Conservation (phyloP, 2,797 vertebrate species). For the Avahi laniger region DNA sequence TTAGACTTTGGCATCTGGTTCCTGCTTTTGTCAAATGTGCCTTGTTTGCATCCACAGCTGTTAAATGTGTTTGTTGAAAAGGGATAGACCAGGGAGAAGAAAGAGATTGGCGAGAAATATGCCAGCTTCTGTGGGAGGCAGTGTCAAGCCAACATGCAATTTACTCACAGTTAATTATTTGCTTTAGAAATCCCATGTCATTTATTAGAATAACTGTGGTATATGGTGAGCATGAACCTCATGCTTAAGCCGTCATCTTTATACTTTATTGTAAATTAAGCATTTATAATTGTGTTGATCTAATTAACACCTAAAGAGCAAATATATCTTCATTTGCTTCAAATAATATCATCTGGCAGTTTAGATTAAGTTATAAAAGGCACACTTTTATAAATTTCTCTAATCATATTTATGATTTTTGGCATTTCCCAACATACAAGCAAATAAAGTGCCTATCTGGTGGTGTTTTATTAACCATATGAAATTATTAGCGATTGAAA, state of each 20-base stretch:
- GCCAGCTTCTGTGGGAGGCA: constrained; percentile 64
- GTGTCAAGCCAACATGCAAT: constrained; percentile 71
- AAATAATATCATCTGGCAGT: constrained; percentile 17
- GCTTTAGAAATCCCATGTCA: constrained; percentile 74
- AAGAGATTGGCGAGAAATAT: constrained; percentile 55
- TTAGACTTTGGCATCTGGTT: constrained; percentile 84
- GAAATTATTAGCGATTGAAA: not conserved
- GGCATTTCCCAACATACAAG: not conserved
- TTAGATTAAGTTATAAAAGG: constrained; percentile 29
- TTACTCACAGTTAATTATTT: constrained; percentile 77
- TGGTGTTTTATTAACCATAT: not conserved
- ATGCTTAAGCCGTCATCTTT: constrained; percentile 10
- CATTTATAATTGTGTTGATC: constrained; percentile 39
- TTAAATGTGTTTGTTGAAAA: constrained; percentile 81
- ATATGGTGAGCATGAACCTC: constrained; percentile 60
- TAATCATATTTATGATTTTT: not conserved
- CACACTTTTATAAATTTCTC: not conserved
- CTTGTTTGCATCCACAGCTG: constrained; percentile 87
- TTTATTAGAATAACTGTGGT: constrained; percentile 71
- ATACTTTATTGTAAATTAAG: constrained; percentile 12
- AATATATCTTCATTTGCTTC: constrained; percentile 42
- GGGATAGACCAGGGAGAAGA: constrained; percentile 66
- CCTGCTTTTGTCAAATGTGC: constrained; percentile 84
- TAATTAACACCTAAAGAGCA: constrained; percentile 52
- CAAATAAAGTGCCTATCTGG: not conserved